Evolutionary conservation across 2,113 vertebrate genomes (phyloP).

Genomic region (Gymnorhina tibicen): DNA sequence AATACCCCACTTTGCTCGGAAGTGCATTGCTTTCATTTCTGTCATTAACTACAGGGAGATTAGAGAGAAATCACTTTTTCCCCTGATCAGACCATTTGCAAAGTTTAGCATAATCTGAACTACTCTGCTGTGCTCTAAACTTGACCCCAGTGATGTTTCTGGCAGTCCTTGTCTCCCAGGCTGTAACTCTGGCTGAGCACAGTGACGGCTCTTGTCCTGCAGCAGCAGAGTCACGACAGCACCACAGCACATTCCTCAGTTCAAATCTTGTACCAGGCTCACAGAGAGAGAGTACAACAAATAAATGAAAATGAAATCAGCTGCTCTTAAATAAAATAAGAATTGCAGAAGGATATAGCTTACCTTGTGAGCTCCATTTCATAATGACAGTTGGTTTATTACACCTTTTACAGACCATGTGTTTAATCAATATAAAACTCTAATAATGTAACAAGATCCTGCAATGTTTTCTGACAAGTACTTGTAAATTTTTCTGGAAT

Average conservation of each 20-base stretch:
- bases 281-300: background rate
- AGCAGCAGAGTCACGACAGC: background rate
- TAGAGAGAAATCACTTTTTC: background rate
- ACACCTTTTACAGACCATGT: background rate
- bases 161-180: background rate
- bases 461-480: constrained; percentile 4
- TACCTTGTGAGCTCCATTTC: background rate
- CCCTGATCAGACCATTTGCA: background rate
- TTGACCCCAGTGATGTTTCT: background rate
- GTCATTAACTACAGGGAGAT: background rate
- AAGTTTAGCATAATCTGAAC: background rate
- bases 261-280: background rate
- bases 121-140: background rate
- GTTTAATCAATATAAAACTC: constrained; percentile 37
- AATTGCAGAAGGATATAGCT: background rate
- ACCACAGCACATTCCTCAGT: background rate
- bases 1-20: background rate
- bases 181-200: background rate
- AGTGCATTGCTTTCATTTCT: background rate
- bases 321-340: background rate
- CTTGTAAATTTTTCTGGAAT: constrained; percentile 37
- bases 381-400: constrained; percentile 24
- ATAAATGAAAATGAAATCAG: background rate
- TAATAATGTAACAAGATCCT: background rate
- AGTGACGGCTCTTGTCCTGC: background rate